Base-by-base conservation (phyloP, 2,888 invertebrate genomes). In the Eristalis tenax region DNA sequence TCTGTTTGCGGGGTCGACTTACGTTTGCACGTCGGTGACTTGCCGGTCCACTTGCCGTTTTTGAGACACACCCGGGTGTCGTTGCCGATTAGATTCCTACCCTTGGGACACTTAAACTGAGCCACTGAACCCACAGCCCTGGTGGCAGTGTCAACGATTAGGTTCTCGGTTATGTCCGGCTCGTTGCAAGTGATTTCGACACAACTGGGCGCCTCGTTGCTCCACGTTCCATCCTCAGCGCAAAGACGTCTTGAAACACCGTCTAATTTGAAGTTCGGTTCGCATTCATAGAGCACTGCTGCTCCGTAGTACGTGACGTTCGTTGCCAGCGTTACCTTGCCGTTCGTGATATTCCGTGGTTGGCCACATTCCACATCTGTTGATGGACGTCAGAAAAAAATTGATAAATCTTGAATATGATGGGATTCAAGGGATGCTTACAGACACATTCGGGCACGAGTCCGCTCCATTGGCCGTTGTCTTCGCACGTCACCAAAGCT, bases 301-400 rank as follows among this genome's bases (percentile, higher is more conserved):
- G 97, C 97, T 0, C 98, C 98, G 90, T 98, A 97, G 91, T 97
- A 97, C 0, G 98, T 98, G 0, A 96, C 97, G 91, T 98, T 98
- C 0, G 97, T 97, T 0, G 97, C 96, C 73, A 98, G 93, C 0
- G 96, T 96, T 82, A 97, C 96, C 90, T 95, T 95, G 22, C 98
- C 98, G 90, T 96, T 95, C 56, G 94, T 94, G 2, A 97, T 94
- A 4, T 95, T 94, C 4, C 95, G 94, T 0, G 98, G 97, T 71
- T 95, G 94, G 5, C 96, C 96, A 91, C 98, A 98, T 91, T 98
- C 98, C 61, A 98, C 97, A 92, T 96, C 97, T 97, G 90, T 15
- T 10, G 10, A 32, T 32, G 8, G 32, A 5, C 6, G 32, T 32
- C 32, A 92, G 81, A 75, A 83, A 70, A 23, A 68, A 82, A n/a